These are phyloP conservation scores for Polyergus mexicanus DNA, from an alignment of 1,140 invertebrate genomes.

Conservation along the genomic window DNA sequence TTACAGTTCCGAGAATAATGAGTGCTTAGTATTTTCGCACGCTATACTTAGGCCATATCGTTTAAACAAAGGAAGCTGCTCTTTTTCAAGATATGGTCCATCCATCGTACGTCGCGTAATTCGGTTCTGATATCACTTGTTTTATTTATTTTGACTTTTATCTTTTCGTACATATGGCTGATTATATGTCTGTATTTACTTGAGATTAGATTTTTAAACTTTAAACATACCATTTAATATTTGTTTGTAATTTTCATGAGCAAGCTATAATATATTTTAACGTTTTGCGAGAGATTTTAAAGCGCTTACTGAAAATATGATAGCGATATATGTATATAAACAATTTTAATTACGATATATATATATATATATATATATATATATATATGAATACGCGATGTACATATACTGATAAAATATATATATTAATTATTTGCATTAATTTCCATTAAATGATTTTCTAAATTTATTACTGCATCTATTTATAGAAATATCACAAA, in stretches of 20 bases:
- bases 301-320: neutral
- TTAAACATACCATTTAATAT: neutral
- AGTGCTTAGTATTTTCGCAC: conserved; percentile 60
- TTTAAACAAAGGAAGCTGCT: conserved; percentile 56
- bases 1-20: conserved; percentile 61
- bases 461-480: conserved; percentile 10
- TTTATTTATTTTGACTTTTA: neutral
- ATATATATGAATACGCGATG: too few species aligned
- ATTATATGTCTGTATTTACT: conserved; percentile 17
- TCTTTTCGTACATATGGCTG: neutral
- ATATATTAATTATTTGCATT: conserved; percentile 19
- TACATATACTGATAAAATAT: neutral
- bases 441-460: neutral
- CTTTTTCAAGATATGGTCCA: neutral
- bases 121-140: neutral
- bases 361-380: neutral
- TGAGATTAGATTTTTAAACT: conserved; percentile 5
- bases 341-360: neutral
- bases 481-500: neutral
- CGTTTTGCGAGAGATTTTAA: neutral
- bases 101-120: neutral
- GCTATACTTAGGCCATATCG: conserved; percentile 45
- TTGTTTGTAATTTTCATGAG: conserved; percentile 19
- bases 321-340: neutral
- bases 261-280: neutral